These are phyloP conservation scores for Sinelater perroti DNA, from an alignment of 2,888 invertebrate species.

Conservation along the genomic window DNA sequence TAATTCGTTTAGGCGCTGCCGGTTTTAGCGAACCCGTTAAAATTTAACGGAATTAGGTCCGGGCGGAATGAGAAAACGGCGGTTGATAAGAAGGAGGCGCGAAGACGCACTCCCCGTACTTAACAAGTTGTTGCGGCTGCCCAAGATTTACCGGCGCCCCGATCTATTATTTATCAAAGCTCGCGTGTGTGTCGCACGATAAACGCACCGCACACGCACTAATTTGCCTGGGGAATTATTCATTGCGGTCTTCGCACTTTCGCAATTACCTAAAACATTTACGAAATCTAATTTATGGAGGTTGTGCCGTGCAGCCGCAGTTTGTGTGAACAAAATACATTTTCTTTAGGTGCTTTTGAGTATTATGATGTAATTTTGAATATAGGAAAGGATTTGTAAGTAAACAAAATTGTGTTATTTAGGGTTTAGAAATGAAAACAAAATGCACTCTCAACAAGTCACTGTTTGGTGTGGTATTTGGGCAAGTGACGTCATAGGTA, in stretches of 20 bases:
- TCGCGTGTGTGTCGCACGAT: constrained; percentile 51
- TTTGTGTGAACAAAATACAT: too few species aligned
- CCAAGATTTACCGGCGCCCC: constrained; percentile 47
- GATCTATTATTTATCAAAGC: constrained; percentile 59
- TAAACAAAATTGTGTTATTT: too few species aligned
- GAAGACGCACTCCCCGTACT: constrained; percentile 33
- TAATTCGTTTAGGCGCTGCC: constrained; percentile 25
- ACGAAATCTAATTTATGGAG: constrained; percentile 31
- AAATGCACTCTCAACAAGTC: too few species aligned
- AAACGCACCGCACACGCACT: constrained; percentile 49
- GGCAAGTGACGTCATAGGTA: too few species aligned
- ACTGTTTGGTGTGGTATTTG: too few species aligned
- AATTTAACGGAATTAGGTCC: constrained; percentile 26
- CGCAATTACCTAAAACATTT: constrained; percentile 38
- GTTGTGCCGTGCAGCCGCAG: too few species aligned
- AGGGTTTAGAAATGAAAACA: too few species aligned
- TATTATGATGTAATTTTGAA: too few species aligned
- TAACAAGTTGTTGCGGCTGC: constrained; percentile 35
- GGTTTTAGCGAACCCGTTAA: constrained; percentile 29
- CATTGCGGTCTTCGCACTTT: constrained; percentile 43
- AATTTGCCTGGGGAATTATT: constrained; percentile 54
- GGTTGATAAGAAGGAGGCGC: constrained; percentile 12
- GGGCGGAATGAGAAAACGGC: constrained; percentile 20
- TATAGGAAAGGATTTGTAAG: too few species aligned
- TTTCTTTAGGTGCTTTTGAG: too few species aligned